Conservation (phyloP, 2,888 invertebrate species). For the Amphipyra tragopoginis region DNA sequence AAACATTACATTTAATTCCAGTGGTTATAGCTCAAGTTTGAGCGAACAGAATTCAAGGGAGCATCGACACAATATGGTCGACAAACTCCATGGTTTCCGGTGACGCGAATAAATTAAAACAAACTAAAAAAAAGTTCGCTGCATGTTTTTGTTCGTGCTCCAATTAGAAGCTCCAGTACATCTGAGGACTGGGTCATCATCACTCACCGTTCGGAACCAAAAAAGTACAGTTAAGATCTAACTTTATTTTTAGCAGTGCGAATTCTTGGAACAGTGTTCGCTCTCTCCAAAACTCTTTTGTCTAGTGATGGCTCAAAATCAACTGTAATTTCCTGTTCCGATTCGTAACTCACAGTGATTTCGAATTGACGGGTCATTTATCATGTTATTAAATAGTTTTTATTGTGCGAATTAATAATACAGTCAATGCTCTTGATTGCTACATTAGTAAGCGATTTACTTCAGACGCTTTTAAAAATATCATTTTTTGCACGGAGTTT, state of each 20-base stretch:
- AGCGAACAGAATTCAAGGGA: constrained; percentile 5
- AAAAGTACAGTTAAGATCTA: constrained; percentile 59
- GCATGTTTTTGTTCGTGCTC: constrained; percentile 26
- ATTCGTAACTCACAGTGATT: constrained; percentile 65
- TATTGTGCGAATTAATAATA: constrained; percentile 8
- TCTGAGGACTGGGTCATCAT: constrained; percentile 60
- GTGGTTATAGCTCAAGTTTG: constrained; percentile 4
- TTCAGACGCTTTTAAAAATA: background rate
- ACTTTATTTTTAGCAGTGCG: constrained; percentile 66
- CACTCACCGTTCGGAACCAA: constrained; percentile 58
- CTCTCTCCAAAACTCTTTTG: constrained; percentile 78
- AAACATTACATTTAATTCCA: constrained; percentile 14
- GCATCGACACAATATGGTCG: background rate
- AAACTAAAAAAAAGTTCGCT: constrained; percentile 7
- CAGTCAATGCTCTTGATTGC: constrained; percentile 14
- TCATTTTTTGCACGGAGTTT: background rate
- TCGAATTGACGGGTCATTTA: constrained; percentile 69
- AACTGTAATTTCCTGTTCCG: constrained; percentile 76
- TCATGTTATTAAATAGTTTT: constrained; percentile 54
- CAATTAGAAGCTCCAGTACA: constrained; percentile 52
- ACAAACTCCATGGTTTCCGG: background rate
- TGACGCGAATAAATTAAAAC: constrained; percentile 7
- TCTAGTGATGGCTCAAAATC: constrained; percentile 70
- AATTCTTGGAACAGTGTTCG: constrained; percentile 69
- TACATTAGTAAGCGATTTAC: constrained; percentile 18